Conservation (phyloP, 2,888 invertebrate genomes). For the Eupithecia subumbrata region DNA sequence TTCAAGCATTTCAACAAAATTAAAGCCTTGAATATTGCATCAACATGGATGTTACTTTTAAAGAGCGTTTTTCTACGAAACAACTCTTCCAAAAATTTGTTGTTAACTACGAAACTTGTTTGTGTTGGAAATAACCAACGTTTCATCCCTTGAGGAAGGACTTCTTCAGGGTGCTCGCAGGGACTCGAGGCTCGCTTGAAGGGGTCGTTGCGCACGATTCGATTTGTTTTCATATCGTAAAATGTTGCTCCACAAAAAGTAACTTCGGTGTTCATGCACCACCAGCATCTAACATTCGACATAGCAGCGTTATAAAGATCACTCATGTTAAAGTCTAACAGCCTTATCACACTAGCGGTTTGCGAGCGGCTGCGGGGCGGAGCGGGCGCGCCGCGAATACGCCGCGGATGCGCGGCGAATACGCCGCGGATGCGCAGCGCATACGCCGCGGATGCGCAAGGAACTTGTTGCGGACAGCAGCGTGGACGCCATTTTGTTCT, state of each 20-base stretch:
- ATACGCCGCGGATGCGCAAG: too few relatives aligned
- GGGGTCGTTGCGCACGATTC: not conserved
- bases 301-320: not conserved
- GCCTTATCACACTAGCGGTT: too few relatives aligned
- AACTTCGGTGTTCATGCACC: not conserved
- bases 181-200: too few relatives aligned
- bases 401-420: too few relatives aligned
- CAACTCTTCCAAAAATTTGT: too few relatives aligned
- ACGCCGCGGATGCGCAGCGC: too few relatives aligned
- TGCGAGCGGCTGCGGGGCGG: too few relatives aligned
- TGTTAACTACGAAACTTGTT: too few relatives aligned
- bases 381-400: too few relatives aligned
- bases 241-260: not conserved
- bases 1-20: slow-evolving; percentile 23
- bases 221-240: not conserved
- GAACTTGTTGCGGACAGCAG: too few relatives aligned
- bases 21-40: not conserved
- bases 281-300: not conserved
- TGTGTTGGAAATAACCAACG: not conserved
- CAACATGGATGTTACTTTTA: not conserved
- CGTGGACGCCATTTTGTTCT: too few relatives aligned
- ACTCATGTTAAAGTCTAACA: not conserved
- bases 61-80: too few relatives aligned
- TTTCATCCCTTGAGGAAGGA: not conserved
- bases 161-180: not conserved